Evolutionary conservation across 1,140 invertebrate genomes (phyloP).

Genomic region (Drosophila ercepeae): DNA sequence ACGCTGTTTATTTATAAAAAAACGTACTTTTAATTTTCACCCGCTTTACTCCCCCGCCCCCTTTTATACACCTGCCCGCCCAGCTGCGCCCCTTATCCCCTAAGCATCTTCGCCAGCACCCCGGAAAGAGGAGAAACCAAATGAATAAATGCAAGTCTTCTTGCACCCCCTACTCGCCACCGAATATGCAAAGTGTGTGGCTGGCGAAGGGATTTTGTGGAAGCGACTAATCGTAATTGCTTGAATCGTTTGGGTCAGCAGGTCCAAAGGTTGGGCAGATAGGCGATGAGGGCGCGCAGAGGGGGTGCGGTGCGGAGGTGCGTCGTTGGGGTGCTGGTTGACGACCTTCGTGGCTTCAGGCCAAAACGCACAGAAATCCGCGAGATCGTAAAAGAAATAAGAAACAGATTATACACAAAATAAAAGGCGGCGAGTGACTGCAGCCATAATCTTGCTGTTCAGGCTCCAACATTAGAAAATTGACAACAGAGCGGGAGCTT

Average conservation of each 20-base stretch:
- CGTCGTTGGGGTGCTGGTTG: not conserved
- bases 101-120: conserved; percentile 13
- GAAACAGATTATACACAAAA: conserved; percentile 24
- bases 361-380: conserved; percentile 4
- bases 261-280: conserved; percentile 19
- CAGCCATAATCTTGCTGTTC: not conserved
- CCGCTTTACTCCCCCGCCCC: not conserved
- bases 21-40: conserved; percentile 58
- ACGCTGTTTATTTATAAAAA: conserved; percentile 58
- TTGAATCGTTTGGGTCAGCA: conserved; percentile 9
- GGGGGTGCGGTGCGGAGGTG: not conserved
- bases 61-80: not conserved
- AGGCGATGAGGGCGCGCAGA: not conserved
- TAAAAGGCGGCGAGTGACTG: conserved; percentile 15
- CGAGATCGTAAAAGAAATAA: conserved; percentile 1
- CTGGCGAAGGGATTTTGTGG: not conserved
- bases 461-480: conserved; percentile 60
- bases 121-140: conserved; percentile 49
- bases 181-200: not conserved
- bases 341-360: not conserved
- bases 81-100: not conserved
- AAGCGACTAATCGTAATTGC: conserved; percentile 1
- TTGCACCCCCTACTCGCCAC: conserved; percentile 12
- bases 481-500: conserved; percentile 56
- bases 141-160: conserved; percentile 58